Conservation (phyloP, 2,113 vertebrate genomes). For the Notothenia coriiceps region DNA sequence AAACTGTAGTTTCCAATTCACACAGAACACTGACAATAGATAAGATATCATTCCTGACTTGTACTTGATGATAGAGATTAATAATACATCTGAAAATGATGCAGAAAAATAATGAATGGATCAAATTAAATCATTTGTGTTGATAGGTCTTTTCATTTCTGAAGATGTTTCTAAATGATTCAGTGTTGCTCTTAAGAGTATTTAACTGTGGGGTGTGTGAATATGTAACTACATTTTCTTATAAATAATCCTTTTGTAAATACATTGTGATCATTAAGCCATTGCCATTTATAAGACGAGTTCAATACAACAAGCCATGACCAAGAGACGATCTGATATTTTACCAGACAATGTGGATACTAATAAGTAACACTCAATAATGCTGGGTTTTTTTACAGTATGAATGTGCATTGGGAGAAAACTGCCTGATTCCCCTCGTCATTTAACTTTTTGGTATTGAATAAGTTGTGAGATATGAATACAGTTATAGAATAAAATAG, state of each 20-base stretch:
- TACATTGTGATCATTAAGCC: conserved; percentile 70
- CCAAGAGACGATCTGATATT: conserved; percentile 48
- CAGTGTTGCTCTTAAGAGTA: conserved; percentile 74
- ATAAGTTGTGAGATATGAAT: conserved; percentile 62
- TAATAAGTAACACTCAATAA: conserved; percentile 69
- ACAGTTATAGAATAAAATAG: conserved; percentile 57
- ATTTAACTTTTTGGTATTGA: conserved; percentile 63
- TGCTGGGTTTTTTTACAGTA: conserved; percentile 79
- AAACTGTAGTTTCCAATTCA: conserved; percentile 77
- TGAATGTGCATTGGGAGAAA: conserved; percentile 61
- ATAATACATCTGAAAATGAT: conserved; percentile 58
- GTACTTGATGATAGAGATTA: conserved; percentile 72
- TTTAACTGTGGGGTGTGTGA: conserved; percentile 79
- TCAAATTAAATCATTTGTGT: conserved; percentile 65
- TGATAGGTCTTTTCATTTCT: conserved; percentile 72
- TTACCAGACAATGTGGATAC: conserved; percentile 63
- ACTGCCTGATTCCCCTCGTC: conserved; percentile 53
- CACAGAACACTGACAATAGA: conserved; percentile 71
- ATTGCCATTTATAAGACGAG: conserved; percentile 55
- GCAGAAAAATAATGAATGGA: conserved; percentile 50
- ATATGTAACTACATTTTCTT: conserved; percentile 83
- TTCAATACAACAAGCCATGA: conserved; percentile 61
- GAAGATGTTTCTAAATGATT: conserved; percentile 74
- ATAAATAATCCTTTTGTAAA: conserved; percentile 75
- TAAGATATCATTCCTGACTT: conserved; percentile 75